These are phyloP conservation scores for Pogonognathellus flavescens DNA, from an alignment of 1,140 invertebrate genomes.

Conservation along the genomic window DNA sequence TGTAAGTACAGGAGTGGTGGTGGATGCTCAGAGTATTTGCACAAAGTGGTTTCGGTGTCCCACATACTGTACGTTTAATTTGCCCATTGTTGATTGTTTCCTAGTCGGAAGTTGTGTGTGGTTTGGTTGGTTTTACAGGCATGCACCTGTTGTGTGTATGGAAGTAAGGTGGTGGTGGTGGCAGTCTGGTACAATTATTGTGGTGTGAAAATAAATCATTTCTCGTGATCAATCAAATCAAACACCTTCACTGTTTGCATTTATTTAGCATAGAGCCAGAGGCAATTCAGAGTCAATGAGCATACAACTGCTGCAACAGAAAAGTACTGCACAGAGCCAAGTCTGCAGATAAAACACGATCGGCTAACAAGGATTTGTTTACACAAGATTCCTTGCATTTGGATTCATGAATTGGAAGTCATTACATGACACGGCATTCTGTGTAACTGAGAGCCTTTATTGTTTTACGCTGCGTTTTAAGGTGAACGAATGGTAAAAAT, in stretches of 20 bases:
- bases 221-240: conserved; percentile 35
- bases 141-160: no score
- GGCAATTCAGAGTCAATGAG: conserved; percentile 6
- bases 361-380: not conserved
- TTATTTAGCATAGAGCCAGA: not conserved
- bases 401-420: not conserved
- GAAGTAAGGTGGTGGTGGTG: no score
- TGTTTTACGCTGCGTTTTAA: conserved; percentile 14
- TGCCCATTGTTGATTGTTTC: conserved; percentile 46
- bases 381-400: not conserved
- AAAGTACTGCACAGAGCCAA: not conserved
- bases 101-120: conserved; percentile 45
- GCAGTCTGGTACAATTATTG: no score
- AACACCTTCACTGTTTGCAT: not conserved
- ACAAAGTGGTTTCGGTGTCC: conserved; percentile 32
- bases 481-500: conserved; percentile 35
- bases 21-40: not conserved
- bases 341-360: not conserved
- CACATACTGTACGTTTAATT: conserved; percentile 39
- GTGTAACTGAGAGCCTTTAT: not conserved
- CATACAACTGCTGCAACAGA: not conserved
- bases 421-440: conserved; percentile 26
- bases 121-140: not conserved
- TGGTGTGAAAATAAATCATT: conserved; percentile 34
- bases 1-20: no score